Conservation (phyloP, 2,888 invertebrate genomes). For the Platynereis dumerilii region DNA sequence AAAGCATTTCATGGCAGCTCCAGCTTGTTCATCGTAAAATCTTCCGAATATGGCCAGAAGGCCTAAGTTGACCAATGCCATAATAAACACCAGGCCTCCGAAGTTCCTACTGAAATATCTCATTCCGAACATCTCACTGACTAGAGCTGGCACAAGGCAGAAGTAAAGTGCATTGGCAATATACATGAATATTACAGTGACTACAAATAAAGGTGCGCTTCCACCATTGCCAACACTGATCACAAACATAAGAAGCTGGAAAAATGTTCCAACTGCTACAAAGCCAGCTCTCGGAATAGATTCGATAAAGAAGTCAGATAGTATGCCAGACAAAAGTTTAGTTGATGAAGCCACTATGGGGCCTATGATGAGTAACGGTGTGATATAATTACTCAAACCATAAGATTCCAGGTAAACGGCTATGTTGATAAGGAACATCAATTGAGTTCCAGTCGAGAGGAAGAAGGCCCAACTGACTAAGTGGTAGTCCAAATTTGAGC, state of each 20-base stretch:
- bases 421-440: slow-evolving; percentile 3
- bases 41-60: background rate
- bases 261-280: background rate
- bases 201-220: background rate
- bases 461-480: background rate
- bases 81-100: background rate
- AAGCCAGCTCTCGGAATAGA: background rate
- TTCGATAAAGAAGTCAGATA: background rate
- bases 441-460: background rate
- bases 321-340: background rate
- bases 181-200: background rate
- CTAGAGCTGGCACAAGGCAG: background rate
- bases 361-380: background rate
- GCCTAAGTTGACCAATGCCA: background rate
- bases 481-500: background rate
- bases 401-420: slow-evolving; percentile 4
- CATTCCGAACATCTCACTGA: background rate
- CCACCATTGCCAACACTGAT: background rate
- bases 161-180: background rate
- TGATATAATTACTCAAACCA: background rate
- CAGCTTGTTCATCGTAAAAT: background rate
- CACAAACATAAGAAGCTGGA: background rate
- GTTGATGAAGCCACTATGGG: background rate
- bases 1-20: background rate
- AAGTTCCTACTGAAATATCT: slow-evolving; percentile 7